Evolutionary conservation across 2,888 invertebrate species (phyloP).

Genomic region (Blomia tropicalis): DNA sequence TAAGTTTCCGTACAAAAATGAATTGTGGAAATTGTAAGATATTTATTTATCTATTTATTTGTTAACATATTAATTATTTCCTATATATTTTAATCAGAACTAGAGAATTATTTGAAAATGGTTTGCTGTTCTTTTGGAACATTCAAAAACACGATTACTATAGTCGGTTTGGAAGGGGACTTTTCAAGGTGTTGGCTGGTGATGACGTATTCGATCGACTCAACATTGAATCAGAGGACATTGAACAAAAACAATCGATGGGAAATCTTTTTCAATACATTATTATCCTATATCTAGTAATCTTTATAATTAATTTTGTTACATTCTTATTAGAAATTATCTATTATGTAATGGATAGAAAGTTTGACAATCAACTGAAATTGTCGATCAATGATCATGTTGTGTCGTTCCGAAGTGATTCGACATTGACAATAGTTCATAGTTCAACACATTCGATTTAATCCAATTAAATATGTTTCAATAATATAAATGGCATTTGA

Average conservation of each 20-base stretch:
- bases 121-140: not conserved
- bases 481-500: too few species aligned
- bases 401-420: too few species aligned
- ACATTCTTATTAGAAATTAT: not conserved
- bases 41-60: not conserved
- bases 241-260: not conserved
- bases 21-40: not conserved
- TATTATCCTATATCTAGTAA: not conserved
- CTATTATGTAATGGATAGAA: not conserved
- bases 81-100: not conserved
- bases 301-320: not conserved
- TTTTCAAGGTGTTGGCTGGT: slow-evolving; percentile 3
- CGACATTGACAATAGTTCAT: too few species aligned
- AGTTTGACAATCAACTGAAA: not conserved
- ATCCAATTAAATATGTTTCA: too few species aligned
- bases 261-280: not conserved
- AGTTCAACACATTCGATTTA: too few species aligned
- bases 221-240: not conserved
- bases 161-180: not conserved
- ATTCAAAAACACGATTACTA: not conserved
- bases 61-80: not conserved
- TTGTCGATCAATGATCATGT: too few species aligned
- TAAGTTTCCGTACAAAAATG: not conserved
- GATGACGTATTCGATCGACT: slow-evolving; percentile 1
- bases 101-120: not conserved